A percentile compares a stretch with the other conserved stretches of the same genome.
phyloP scores from a whole-genome alignment of 2,888 invertebrate species.

The Mimas tiliae region DNA sequence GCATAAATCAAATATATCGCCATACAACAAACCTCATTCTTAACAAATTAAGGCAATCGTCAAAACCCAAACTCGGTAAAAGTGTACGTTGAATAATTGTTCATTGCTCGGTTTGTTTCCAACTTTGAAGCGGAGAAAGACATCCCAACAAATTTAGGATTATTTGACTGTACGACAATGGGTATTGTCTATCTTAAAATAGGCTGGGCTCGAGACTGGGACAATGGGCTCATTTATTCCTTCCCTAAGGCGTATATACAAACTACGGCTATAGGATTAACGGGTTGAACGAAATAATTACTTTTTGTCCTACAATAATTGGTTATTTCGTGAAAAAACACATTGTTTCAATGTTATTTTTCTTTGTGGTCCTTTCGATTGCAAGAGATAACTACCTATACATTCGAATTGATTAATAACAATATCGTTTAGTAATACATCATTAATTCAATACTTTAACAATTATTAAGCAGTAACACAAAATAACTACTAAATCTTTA shows the following conservation, averaged over 20 bases:
- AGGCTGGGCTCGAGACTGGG: constrained; percentile 63
- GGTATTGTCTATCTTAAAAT: constrained; percentile 78
- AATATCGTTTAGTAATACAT: too few species aligned
- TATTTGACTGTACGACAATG: constrained; percentile 72
- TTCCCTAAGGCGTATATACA: constrained; percentile 71
- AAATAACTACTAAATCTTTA: too few species aligned
- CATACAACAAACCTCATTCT: constrained; percentile 4
- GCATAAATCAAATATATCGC: not conserved
- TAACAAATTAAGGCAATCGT: constrained; percentile 41
- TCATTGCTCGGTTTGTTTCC: constrained; percentile 55
- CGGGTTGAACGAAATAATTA: constrained; percentile 68
- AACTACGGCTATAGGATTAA: constrained; percentile 67
- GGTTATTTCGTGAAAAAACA: constrained; percentile 24
- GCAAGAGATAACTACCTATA: not conserved
- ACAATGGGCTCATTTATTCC: constrained; percentile 78
- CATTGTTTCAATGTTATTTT: not conserved
- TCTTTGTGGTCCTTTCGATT: not conserved
- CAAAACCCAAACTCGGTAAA: constrained; percentile 38
- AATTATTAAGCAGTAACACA: too few species aligned
- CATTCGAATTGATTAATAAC: too few species aligned
- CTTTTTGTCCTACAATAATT: constrained; percentile 51
- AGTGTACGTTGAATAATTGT: constrained; percentile 44
- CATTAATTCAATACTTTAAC: too few species aligned
- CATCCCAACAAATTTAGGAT: constrained; percentile 72
- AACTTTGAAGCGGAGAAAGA: constrained; percentile 63